Evolutionary conservation across 2,888 invertebrate genomes (phyloP), one percentile per base, ranked within the genome.

Genomic region (Sipunculus nudus): DNA sequence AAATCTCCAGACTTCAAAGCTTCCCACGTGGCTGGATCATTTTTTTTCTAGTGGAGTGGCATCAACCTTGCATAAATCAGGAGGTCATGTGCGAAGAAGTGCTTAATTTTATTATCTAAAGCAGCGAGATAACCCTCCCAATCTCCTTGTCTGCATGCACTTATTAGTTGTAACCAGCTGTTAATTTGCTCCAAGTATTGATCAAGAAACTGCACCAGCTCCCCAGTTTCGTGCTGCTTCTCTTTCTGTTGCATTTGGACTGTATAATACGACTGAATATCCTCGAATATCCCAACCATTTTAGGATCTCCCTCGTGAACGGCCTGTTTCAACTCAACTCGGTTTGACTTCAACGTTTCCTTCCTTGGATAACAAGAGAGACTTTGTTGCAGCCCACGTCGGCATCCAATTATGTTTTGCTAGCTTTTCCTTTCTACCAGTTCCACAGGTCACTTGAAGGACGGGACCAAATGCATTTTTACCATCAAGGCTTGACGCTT

Each of bases 61-160:
- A 50, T 50, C 40, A 57, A 40, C 4, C 57, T 8, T 40, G 50
- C 54, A 60, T 48, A 60, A 38, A 48, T 60, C 28, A 59, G 48
- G 31, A 56, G 48, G 40, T 60, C 55, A 21, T 19, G 55, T n/a
- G 55, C 55, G 48, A 60, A 60, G 48, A 57, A 60, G 39, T 56
- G 56, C 39, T 56, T 59, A 38, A 56, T 59, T 25, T 28, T 25
- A 25, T 56, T 57, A 21, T 59, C 55, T 38, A 56, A 38, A n/a
- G 59, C 29, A 29, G 48, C 31, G 26, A 57, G 25, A 28, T 56
- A 56, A 39, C 54, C 38, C 29, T 59, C 60, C 55, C 46, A 59
- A 40, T 59, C 60, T n/a, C 55, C 55, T 39, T 39, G 31, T 4
- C 55, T 39, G 29, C 55, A 59, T 23, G 55, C 46, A 47, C 2